Evolutionary conservation across 1,140 invertebrate species (phyloP).

Genomic region (Diachasma alloeum): DNA sequence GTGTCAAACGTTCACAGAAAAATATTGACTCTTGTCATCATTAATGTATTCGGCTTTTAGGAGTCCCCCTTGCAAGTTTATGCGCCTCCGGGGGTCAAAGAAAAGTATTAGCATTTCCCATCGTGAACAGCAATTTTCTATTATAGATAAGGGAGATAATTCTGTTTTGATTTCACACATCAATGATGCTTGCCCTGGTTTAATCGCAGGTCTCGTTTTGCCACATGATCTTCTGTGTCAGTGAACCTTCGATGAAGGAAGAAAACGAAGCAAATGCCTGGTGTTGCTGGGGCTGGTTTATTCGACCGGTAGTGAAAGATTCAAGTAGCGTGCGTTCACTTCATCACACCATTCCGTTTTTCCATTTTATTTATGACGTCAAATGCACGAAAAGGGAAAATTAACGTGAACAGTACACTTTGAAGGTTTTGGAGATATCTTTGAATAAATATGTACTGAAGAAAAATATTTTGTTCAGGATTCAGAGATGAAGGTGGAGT

Average conservation of each 20-base stretch:
- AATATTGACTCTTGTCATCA: no score
- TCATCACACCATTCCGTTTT: not conserved
- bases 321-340: not conserved
- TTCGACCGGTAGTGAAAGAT: not conserved
- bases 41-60: no score
- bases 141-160: not conserved
- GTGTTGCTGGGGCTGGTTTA: not conserved
- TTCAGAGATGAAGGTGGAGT: not conserved
- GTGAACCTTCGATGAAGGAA: slow-evolving; percentile 33
- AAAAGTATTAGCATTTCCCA: no score
- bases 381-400: no score
- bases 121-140: not conserved
- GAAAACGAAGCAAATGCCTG: slow-evolving; percentile 7
- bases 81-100: no score
- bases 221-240: slow-evolving; percentile 30
- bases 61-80: no score
- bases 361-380: not conserved
- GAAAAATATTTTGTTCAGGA: not conserved
- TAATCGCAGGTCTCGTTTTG: slow-evolving; percentile 19
- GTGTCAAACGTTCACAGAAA: no score
- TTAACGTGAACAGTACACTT: no score
- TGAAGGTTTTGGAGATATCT: no score
- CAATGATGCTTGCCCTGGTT: slow-evolving; percentile 9
- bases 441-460: no score
- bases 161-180: not conserved